Base-by-base conservation (phyloP, 2,888 invertebrate species). In the Pasiphila rectangulata region DNA sequence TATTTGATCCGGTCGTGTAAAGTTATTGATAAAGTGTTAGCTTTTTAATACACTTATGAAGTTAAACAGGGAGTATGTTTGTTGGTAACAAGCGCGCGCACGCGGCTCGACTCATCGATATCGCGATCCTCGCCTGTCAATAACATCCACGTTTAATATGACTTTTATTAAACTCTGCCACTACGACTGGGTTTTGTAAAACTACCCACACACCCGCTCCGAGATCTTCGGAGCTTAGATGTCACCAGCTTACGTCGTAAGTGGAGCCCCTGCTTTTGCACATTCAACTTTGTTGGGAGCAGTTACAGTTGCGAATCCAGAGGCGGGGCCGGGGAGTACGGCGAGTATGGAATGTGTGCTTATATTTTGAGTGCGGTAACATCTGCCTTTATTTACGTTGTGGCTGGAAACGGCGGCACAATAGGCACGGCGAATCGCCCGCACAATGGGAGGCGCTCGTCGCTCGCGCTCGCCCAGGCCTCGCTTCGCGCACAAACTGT, bases 361-460 rank as follows among this genome's bases (percentile, higher is more conserved):
- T 65, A 71, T 68, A 69, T 75, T 76, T 72, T 78, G 79, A 83
- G 82, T 79, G 76, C 67, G 83, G 87, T 78, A 85, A 87, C 87
- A 88, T 87, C 87, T 88, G 87, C 80, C 62, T 87, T 87, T 87
- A 88, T 88, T 87, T 87, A 87, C 85, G 85, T 86, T 86, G 83
- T 76, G 83, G 81, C 81, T 84, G 73, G 76, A 79, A 81, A 79
- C 74, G 69, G 75, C 71, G 72, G 75, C 74, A 84, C 84, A 86
- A 86, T 82, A 72, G 83, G 77, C 75, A 79, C 80, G 72, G 71
- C 72, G 79, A 79, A 79, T 82, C 80, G 76, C 71, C 72, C 79
- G 57, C 60, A 79, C 81, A 79, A 80, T 76, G 65, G 67, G 64
- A 67, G 69, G 64, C 61, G 59, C 63, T 60, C 64, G 69, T 59